Base-by-base conservation (phyloP, 1,140 invertebrate genomes). In the Aphaenogaster ashmeadi region DNA sequence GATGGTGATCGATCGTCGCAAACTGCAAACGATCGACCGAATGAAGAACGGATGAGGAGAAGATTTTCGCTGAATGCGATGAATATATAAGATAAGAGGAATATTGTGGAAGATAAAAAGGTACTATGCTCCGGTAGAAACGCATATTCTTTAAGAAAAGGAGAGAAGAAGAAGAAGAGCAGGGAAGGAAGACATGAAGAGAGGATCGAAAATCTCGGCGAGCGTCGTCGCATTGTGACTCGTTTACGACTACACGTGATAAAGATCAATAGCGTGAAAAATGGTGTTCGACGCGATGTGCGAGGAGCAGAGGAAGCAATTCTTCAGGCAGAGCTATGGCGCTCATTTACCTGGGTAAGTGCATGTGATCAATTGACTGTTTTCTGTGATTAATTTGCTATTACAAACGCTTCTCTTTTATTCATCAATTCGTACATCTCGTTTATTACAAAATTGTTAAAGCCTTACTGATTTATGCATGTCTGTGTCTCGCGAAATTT, bases 341-440 rank as follows among this genome's bases (percentile, higher is more conserved):
- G 93, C 93, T 78, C 95, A 95, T 93, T 89, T 95, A 36, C 95
- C 95, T 27, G 95, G 95, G 95, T 95, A 92, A 94, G 80, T 75
- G 7, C 27, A 33, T 33, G 7, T 60, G 4, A 15, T 80, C 15
- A 44, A 67, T 21, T 52, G 21, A 54, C 15, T 38, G 8, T 56
- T 87, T 80, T 85, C 41, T 36, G n/a, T 5, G 11, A 54, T 81
- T 41, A 9, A 69, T 41, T 15, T 6, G 38, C 21, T 8, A 50
- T 50, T 79, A n/a, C 6, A 13, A 13, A 5, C 13, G 33, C 8
- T 81, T 38, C 1, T 69, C 11, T 44, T 7, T 1, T 44, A 33
- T 74, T 18, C 33, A 74, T 38, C 54, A 7, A 72, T 47, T 36
- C 11, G 13, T 44, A 15, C 13, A 44, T 4, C 38, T n/a, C 11